Evolutionary conservation across 2,797 vertebrate genomes (phyloP).

Genomic region (Xyrichtys novacula): DNA sequence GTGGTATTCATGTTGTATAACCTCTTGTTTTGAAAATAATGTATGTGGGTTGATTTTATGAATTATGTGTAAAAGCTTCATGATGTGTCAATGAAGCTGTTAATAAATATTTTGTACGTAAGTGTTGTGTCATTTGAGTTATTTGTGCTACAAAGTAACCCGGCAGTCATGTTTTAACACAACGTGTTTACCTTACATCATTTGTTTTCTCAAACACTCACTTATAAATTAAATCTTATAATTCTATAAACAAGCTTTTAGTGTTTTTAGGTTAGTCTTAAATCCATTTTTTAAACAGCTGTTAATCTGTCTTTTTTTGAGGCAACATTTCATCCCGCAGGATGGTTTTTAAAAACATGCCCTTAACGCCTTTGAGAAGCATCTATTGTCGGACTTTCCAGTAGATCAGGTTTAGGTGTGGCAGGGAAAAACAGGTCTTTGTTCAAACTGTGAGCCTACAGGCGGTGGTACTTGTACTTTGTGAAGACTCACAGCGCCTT

Average conservation of each 20-base stretch:
- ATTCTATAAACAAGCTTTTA: background rate
- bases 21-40: conserved; percentile 12
- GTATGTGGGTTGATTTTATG: conserved; percentile 28
- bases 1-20: background rate
- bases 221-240: too few species aligned
- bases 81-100: conserved; percentile 45
- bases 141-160: background rate
- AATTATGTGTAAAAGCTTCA: conserved; percentile 35
- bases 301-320: background rate
- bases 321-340: background rate
- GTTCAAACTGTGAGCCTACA: conserved; percentile 35
- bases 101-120: conserved; percentile 76
- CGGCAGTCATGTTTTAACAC: background rate
- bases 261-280: background rate
- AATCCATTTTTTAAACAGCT: background rate
- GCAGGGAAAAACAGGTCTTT: conserved; percentile 47
- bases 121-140: conserved; percentile 21
- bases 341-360: conserved; percentile 2
- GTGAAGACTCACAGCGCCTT: background rate
- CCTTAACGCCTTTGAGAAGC: conserved; percentile 12
- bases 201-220: background rate
- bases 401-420: conserved; percentile 78
- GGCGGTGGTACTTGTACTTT: conserved; percentile 6
- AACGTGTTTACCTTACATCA: background rate
- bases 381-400: conserved; percentile 52